Percentiles rank a stretch among this genome's conserved stretches.
Evolutionary conservation across 2,888 invertebrate genomes (phyloP).

Genomic region (Lacanobia wlatinum): DNA sequence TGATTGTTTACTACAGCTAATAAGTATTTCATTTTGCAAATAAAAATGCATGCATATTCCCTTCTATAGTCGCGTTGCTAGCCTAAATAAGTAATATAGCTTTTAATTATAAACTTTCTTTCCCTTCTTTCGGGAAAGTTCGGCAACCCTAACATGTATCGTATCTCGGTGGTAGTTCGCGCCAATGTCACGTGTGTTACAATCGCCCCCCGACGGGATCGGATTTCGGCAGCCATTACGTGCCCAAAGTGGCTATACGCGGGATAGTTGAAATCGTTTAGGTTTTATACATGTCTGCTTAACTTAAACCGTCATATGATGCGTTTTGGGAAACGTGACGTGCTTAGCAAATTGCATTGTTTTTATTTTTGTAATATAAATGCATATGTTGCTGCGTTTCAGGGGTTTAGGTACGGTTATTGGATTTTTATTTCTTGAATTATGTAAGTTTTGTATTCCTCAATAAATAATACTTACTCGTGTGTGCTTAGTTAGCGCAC

Average conservation of each 20-base stretch:
- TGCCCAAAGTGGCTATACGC: constrained; percentile 65
- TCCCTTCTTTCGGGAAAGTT: constrained; percentile 1
- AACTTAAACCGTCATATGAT: constrained; percentile 61
- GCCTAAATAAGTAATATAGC: no score
- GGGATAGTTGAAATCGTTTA: constrained; percentile 70
- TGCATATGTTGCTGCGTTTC: constrained; percentile 41
- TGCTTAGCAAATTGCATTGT: constrained; percentile 39
- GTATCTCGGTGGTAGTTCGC: constrained; percentile 64
- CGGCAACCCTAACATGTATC: constrained; percentile 60
- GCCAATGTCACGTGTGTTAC: constrained; percentile 69
- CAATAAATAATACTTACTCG: background rate
- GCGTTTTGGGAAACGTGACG: constrained; percentile 57
- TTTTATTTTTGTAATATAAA: constrained; percentile 45
- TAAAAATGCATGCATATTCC: no score
- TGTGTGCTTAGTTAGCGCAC: no score
- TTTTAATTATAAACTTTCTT: background rate
- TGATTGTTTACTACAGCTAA: no score
- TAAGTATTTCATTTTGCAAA: no score
- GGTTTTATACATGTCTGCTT: constrained; percentile 62
- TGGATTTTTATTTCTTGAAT: constrained; percentile 19
- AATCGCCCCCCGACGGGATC: constrained; percentile 67
- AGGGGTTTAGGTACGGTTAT: background rate
- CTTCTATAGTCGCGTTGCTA: no score
- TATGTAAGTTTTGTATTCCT: background rate
- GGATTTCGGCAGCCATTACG: constrained; percentile 71